These are phyloP conservation scores for Anguilla anguilla DNA, from an alignment of 2,797 vertebrate species.

Conservation along the genomic window DNA sequence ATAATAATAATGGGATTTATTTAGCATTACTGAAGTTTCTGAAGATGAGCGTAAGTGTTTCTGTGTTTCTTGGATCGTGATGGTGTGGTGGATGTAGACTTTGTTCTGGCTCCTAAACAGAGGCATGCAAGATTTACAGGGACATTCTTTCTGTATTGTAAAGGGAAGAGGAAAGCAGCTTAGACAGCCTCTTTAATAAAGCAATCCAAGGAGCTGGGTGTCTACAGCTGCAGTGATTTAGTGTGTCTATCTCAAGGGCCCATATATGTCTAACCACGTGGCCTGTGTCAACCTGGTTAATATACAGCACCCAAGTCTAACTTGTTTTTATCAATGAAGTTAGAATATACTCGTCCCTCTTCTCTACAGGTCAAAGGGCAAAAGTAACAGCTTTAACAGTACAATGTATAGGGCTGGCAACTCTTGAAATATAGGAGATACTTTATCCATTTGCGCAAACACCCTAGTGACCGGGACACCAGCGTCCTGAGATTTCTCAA, in stretches of 20 bases:
- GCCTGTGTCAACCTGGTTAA: background rate
- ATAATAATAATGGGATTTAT: slow-evolving; percentile 64
- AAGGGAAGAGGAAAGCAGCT: slow-evolving; percentile 21
- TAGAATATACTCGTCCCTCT: background rate
- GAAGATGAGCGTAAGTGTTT: slow-evolving; percentile 67
- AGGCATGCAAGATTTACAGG: slow-evolving; percentile 72
- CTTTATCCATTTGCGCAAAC: too few species aligned
- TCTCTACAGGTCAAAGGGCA: background rate
- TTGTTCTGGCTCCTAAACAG: slow-evolving; percentile 58
- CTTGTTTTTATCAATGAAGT: background rate
- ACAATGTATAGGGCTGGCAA: background rate
- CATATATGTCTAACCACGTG: slow-evolving; percentile 27
- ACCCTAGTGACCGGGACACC: too few species aligned
- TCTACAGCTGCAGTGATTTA: slow-evolving; percentile 27
- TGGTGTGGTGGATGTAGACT: slow-evolving; percentile 61
- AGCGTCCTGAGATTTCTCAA: too few species aligned
- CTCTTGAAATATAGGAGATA: background rate
- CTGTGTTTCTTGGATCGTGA: slow-evolving; percentile 70
- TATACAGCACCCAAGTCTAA: background rate
- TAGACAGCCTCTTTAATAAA: slow-evolving; percentile 32
- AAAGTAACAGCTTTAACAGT: background rate
- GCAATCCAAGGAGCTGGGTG: slow-evolving; percentile 21
- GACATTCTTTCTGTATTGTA: slow-evolving; percentile 60
- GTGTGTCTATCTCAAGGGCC: slow-evolving; percentile 28
- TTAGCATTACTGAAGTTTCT: slow-evolving; percentile 81